Evolutionary conservation across 2,888 invertebrate species (phyloP), one percentile per base, ranked within the genome.

Genomic region (Cheilosia urbana): DNA sequence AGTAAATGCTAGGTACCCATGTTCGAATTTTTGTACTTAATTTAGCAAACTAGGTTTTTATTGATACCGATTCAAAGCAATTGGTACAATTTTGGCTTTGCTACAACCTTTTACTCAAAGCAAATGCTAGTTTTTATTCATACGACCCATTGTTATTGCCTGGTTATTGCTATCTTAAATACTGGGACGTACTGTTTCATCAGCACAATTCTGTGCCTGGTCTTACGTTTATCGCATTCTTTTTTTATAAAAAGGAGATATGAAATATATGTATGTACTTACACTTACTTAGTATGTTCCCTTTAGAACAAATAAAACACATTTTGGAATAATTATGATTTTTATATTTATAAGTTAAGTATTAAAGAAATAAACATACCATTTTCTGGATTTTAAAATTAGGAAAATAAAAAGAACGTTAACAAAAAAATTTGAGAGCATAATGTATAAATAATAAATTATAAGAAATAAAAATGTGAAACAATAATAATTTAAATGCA

Each of bases 401-500:
- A 63, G 47, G 13, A 47, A 63, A 63, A 60, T 3, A 58, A 63
- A 19, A 21, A 15, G 4, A 19, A 21, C 24, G 4, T 17, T n/a
- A 17, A 27, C n/a, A 62, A 47, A 19, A 30, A 30, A 11, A 0
- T 13, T 13, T 7, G 6, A 24, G 24, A 34, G 21, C 7, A 53
- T n/a, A 66, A 68, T 27, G 21, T 13, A 19, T 17, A 62, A 27
- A 62, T 7, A 66, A 66, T 21, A 51, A 65, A 51, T 21, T n/a
- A 37, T 13, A 55, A 15, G 17, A 53, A 40, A 34, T 24, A 66
- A 66, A 40, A 37, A 40, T 15, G 17, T 63, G 19, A 66, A 66
- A 49, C n/a, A 53, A 66, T 37, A 53, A 66, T 37, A 21, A 53
- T 66, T 53, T 42, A 53, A 53, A 55, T 55, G 27, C 19, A 55